Evolutionary conservation across 2,113 vertebrate genomes (phyloP).

Genomic region (Brevimyrus niger): DNA sequence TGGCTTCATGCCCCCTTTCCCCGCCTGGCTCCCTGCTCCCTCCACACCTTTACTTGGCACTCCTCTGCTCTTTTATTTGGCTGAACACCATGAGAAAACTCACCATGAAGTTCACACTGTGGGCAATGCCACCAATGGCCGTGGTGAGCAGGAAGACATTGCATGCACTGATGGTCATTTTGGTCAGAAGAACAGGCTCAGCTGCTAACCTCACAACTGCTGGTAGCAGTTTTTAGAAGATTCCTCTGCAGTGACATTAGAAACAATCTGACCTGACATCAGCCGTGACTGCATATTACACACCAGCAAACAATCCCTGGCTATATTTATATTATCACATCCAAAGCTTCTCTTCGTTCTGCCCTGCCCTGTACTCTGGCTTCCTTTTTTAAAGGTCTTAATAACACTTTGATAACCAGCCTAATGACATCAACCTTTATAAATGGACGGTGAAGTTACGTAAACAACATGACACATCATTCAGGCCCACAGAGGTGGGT

Average conservation of each 20-base stretch:
- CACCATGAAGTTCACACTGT: background rate
- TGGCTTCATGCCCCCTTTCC: background rate
- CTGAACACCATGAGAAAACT: background rate
- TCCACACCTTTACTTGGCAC: background rate
- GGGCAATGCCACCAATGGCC: background rate
- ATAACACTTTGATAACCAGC: background rate
- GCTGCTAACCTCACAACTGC: background rate
- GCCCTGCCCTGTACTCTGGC: background rate
- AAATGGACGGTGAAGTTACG: slow-evolving; percentile 4
- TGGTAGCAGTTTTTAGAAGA: background rate
- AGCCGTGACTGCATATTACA: background rate
- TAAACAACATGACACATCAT: background rate
- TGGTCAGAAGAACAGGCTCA: background rate
- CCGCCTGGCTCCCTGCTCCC: background rate
- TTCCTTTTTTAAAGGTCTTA: background rate
- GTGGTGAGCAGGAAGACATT: background rate
- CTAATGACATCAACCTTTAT: background rate
- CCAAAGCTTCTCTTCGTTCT: background rate
- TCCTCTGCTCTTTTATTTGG: background rate
- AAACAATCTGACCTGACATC: background rate
- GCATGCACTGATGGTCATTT: background rate
- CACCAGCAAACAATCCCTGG: background rate
- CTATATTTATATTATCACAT: background rate
- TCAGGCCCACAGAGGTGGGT: background rate
- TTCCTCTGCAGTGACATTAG: background rate